These are phyloP conservation scores for Hydrozoanthus tunicans DNA, from an alignment of 64 coral and sea anemone genomes.

Conservation along the genomic window DNA sequence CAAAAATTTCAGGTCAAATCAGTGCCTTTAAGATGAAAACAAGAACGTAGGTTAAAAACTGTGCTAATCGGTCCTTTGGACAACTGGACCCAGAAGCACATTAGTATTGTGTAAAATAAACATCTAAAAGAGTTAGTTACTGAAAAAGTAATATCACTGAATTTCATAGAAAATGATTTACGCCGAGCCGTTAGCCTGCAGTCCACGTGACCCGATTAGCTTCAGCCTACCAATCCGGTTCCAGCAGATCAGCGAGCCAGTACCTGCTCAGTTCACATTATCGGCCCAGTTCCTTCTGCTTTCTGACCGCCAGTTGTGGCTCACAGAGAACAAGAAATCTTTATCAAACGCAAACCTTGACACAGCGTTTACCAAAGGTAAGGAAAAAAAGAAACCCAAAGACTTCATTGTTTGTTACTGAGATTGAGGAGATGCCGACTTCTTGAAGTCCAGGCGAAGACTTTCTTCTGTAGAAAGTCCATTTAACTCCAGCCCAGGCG, in stretches of 20 bases:
- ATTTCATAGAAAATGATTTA: constrained; percentile 71
- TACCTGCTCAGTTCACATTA: constrained; percentile 84
- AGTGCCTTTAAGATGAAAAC: too few relatives aligned
- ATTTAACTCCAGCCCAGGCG: too few relatives aligned
- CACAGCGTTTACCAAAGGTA: constrained; percentile 89
- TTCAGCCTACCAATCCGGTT: constrained; percentile 95
- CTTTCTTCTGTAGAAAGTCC: too few relatives aligned
- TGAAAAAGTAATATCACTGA: background rate
- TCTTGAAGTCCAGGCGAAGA: too few relatives aligned
- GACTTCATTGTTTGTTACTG: background rate
- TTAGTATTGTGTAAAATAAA: too few relatives aligned
- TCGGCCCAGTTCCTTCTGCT: constrained; percentile 81
- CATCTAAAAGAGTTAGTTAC: too few relatives aligned
- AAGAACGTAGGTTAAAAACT: too few relatives aligned
- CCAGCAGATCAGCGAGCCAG: constrained; percentile 95
- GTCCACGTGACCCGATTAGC: constrained; percentile 77
- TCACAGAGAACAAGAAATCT: constrained; percentile 41
- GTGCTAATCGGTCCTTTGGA: too few relatives aligned
- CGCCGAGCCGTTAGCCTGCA: constrained; percentile 70
- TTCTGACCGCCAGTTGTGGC: constrained; percentile 66
- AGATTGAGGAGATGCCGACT: too few relatives aligned
- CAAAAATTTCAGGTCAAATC: too few relatives aligned
- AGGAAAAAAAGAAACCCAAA: background rate
- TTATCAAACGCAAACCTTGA: constrained; percentile 60
- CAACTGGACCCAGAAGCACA: too few relatives aligned